phyloP scores from a whole-genome alignment of 2,888 invertebrate genomes.

The Acleris cristana region DNA sequence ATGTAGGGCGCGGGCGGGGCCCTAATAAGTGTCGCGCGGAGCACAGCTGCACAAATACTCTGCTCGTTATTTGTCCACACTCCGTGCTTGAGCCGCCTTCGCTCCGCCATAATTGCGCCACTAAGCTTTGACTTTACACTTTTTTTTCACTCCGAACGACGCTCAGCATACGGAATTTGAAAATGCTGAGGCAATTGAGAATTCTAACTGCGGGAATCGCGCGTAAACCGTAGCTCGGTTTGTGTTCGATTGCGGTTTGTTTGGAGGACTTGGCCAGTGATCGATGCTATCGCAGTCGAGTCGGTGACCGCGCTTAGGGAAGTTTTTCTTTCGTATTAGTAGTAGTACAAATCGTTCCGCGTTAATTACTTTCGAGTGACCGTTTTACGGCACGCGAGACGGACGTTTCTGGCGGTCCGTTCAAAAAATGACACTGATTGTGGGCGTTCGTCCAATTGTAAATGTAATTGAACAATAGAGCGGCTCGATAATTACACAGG shows the following conservation, averaged over 20 bases:
- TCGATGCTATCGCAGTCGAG: constrained; percentile 57
- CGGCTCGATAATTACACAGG: constrained; percentile 56
- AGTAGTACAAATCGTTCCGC: constrained; percentile 62
- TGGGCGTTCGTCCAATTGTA: constrained; percentile 59
- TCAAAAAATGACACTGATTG: constrained; percentile 54
- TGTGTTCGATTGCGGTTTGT: constrained; percentile 47
- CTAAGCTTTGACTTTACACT: constrained; percentile 67
- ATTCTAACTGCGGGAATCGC: constrained; percentile 57
- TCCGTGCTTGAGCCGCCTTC: constrained; percentile 64
- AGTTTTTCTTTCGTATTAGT: constrained; percentile 56
- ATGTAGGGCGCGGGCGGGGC: constrained; percentile 43
- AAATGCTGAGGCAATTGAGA: constrained; percentile 58
- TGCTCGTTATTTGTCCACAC: constrained; percentile 72
- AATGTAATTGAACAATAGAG: constrained; percentile 63
- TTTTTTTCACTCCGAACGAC: constrained; percentile 52
- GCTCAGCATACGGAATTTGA: constrained; percentile 57
- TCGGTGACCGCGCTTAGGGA: constrained; percentile 49
- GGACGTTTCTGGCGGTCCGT: constrained; percentile 53
- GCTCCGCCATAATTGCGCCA: constrained; percentile 67
- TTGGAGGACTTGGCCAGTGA: constrained; percentile 45
- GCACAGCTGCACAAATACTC: constrained; percentile 75
- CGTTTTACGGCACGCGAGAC: constrained; percentile 63
- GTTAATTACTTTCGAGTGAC: constrained; percentile 61
- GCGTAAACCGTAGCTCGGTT: constrained; percentile 45
- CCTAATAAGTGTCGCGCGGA: constrained; percentile 48